Evolutionary conservation across 1,140 invertebrate species (phyloP).

Genomic region (Drosophila mojavensis): DNA sequence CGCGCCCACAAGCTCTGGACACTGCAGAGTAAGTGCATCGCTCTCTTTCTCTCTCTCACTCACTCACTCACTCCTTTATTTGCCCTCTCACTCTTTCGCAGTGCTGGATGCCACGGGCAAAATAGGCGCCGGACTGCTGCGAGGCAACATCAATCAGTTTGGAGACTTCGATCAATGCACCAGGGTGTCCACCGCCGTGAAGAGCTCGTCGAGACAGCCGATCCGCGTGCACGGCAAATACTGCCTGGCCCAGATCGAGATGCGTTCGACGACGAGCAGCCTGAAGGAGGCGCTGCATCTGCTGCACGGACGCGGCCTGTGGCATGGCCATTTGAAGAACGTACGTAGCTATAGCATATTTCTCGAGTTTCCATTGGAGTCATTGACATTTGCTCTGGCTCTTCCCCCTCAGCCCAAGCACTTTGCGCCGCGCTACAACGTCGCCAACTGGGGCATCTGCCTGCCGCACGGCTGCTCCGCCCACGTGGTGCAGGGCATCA

Average conservation of each 20-base stretch:
- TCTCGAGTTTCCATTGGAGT: not conserved
- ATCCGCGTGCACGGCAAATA: constrained; percentile 88
- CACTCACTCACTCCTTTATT: not conserved
- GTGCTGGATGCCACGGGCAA: constrained; percentile 89
- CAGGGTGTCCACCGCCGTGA: constrained; percentile 85
- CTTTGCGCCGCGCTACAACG: constrained; percentile 88
- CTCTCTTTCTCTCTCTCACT: not conserved
- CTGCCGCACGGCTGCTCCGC: constrained; percentile 87
- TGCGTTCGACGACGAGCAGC: constrained; percentile 85
- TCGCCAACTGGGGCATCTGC: constrained; percentile 89
- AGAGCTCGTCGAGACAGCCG: constrained; percentile 84
- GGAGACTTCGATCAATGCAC: constrained; percentile 90
- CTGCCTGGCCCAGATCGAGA: constrained; percentile 87
- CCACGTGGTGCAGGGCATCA: constrained; percentile 85
- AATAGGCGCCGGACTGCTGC: constrained; percentile 87
- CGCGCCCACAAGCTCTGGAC: constrained; percentile 88
- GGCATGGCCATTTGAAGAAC: constrained; percentile 87
- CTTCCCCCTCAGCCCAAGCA: constrained; percentile 86
- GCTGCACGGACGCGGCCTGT: constrained; percentile 86
- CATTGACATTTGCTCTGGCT: no score
- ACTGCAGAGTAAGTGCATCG: constrained; percentile 86
- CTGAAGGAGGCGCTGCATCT: constrained; percentile 86
- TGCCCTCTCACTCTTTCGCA: constrained; percentile 69
- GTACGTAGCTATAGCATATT: constrained; percentile 84
- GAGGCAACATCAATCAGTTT: constrained; percentile 89